phyloP scores from a whole-genome alignment of 2,113 vertebrate species.

The Psettodes erumei region DNA sequence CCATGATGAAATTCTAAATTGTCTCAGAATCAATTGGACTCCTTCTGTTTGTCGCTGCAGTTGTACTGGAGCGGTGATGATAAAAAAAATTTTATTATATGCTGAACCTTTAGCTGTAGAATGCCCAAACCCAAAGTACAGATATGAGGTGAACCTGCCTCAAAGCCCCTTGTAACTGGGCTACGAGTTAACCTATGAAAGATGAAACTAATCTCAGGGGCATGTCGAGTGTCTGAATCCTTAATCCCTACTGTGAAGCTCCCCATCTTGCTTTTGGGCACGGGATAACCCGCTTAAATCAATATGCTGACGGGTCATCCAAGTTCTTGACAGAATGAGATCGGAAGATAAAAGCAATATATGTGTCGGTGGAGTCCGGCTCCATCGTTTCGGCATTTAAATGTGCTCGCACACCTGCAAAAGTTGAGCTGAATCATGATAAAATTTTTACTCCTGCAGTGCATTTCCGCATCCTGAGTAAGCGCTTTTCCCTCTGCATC shows the following conservation, averaged over 20 bases:
- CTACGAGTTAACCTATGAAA: conserved; percentile 59
- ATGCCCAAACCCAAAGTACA: conserved; percentile 2
- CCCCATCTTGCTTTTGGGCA: conserved; percentile 16
- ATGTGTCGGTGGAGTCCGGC: background rate
- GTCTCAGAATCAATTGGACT: conserved; percentile 27
- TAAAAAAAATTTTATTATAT: conserved; percentile 15
- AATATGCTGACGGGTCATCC: conserved; percentile 54
- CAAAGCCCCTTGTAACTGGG: conserved; percentile 5
- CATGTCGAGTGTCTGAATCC: conserved; percentile 64
- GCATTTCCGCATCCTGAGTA: conserved; percentile 56
- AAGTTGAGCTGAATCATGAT: conserved; percentile 58
- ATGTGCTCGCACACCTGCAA: conserved; percentile 53
- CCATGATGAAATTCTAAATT: conserved; percentile 48
- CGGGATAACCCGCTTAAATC: conserved; percentile 61
- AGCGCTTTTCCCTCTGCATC: conserved; percentile 58
- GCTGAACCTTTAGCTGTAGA: conserved; percentile 1
- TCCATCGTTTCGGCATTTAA: conserved; percentile 18
- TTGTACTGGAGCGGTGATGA: conserved; percentile 14
- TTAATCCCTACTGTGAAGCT: conserved; percentile 63
- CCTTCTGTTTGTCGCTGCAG: conserved; percentile 24
- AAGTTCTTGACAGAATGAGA: conserved; percentile 23
- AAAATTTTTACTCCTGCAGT: conserved; percentile 38
- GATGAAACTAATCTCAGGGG: conserved; percentile 71
- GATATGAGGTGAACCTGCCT: conserved; percentile 13
- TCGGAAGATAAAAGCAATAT: conserved; percentile 39